Evolutionary conservation across 1,140 invertebrate genomes (phyloP), one percentile per base, ranked within the genome.

Genomic region (Drosophila santomea): DNA sequence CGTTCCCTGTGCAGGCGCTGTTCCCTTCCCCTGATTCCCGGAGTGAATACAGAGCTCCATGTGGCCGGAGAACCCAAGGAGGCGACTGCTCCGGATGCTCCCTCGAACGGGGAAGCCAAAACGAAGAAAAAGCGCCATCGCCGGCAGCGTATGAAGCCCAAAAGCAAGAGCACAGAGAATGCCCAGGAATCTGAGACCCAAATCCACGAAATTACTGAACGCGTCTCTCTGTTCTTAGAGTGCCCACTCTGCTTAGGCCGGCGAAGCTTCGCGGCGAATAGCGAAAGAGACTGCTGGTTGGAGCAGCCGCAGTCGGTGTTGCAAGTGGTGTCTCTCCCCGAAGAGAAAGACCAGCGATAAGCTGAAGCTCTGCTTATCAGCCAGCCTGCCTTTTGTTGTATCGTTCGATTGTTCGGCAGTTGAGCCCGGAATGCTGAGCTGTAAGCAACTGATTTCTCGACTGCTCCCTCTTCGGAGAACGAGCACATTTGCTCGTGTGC

Each of bases 1-100:
- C 80, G 84, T 4, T 73, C 74, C 0, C 48, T 89, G 4, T 89
- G 84, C 56, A 69, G 63, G 8, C 85, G 77, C 11, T 89, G 84
- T 3, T 69, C 74, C 7, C 51, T 80, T 45, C 84, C 84, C 0
- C 11, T 89, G 55, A 55, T 90, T 28, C 84, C 84, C 6, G 84
- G 80, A 6, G 23, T 84, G 0, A 89, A 88, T 14, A 80, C 84
- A 3, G 73, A 56, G 23, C 48, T 88, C 0, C 17, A 17, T 14
- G n/a, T 71, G 47, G 50, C 8, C 2, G 6, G 45, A 3, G 12
- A 45, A 28, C 12, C 51, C 6, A 28, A 54, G n/a, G 14, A 68
- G 8, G 12, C 44, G 7, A 14, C 28, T 15, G 17, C 14, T 25
- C 14, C n/a, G 10, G 15, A n/a, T 8, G n/a, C 28, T 25, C 12